These are phyloP conservation scores for Ctena decussata DNA, from an alignment of 2,888 invertebrate genomes.

Conservation along the genomic window DNA sequence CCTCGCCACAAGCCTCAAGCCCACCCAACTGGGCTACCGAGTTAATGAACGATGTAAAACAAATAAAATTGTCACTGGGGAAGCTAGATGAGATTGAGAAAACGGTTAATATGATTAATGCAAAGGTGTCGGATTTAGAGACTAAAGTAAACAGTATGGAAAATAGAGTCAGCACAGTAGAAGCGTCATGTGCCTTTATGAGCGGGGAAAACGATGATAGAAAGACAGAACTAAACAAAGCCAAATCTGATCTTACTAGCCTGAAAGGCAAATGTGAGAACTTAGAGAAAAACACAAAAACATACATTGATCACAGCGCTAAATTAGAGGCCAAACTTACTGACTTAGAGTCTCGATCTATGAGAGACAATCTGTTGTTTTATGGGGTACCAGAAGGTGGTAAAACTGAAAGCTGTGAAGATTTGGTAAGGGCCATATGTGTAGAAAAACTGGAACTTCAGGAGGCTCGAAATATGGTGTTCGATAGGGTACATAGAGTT, in stretches of 20 bases:
- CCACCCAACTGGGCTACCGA: no score
- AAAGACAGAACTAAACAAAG: background rate
- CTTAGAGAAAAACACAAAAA: no score
- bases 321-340: background rate
- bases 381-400: background rate
- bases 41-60: background rate
- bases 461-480: background rate
- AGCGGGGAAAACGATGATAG: background rate
- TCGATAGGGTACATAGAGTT: no score
- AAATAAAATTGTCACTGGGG: background rate
- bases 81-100: background rate
- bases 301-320: background rate
- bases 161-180: background rate
- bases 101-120: background rate
- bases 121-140: no score
- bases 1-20: no score
- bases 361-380: constrained; percentile 6
- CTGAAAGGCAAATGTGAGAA: no score
- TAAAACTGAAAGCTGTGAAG: background rate
- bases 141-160: background rate
- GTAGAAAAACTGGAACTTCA: background rate
- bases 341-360: background rate
- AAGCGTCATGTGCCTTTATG: background rate
- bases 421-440: no score
- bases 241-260: background rate